These are phyloP conservation scores for Dicrostonyx torquatus DNA, from an alignment of 2,797 vertebrate genomes.

Conservation along the genomic window DNA sequence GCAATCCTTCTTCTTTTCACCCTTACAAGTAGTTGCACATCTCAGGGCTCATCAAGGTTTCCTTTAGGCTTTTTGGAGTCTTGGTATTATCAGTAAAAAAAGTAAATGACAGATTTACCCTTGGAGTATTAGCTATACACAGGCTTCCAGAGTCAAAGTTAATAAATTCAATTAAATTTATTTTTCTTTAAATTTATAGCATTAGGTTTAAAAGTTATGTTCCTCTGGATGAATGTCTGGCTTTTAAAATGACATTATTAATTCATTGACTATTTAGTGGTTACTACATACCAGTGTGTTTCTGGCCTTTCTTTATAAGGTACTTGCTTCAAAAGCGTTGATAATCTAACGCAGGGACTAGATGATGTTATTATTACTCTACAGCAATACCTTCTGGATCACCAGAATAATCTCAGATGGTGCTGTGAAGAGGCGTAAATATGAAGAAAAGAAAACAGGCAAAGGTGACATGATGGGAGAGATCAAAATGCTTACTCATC, in stretches of 20 bases:
- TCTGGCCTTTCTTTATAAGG: background rate
- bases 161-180: background rate
- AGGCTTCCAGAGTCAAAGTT: background rate
- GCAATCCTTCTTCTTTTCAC: background rate
- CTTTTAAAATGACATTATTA: background rate
- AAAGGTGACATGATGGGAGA: background rate
- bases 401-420: background rate
- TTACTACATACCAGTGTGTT: background rate
- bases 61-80: background rate
- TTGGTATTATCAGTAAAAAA: background rate
- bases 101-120: constrained; percentile 6
- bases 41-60: background rate
- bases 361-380: background rate
- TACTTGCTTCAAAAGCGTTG: background rate
- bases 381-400: background rate
- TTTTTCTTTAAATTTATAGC: background rate
- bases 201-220: background rate
- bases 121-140: background rate
- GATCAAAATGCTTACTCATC: accelerated
- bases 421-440: background rate
- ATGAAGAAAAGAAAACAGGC: background rate
- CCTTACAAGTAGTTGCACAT: background rate
- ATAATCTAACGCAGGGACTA: background rate
- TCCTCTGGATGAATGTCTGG: background rate
- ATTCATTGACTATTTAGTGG: background rate